phyloP scores from a whole-genome alignment of 2,888 invertebrate species.

The Chirona hameri region DNA sequence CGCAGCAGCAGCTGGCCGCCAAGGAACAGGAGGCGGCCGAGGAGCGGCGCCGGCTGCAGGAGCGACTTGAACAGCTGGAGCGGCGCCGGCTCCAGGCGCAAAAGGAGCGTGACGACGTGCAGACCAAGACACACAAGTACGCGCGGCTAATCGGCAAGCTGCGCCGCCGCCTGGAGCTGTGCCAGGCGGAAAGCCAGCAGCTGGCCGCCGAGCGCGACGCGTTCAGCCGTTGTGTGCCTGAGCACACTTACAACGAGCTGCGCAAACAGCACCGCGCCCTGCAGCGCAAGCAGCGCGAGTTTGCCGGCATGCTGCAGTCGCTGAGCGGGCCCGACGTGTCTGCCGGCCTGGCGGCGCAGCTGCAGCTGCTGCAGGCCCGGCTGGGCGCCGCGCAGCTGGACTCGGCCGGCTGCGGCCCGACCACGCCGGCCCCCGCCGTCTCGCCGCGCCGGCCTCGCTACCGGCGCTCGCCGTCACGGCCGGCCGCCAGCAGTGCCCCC shows the following conservation, averaged over 20 bases:
- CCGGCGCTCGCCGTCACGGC: background rate
- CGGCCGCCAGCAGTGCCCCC: background rate
- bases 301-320: background rate
- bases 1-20: background rate
- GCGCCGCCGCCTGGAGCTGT: slow-evolving; percentile 2
- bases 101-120: background rate
- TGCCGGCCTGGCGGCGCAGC: background rate
- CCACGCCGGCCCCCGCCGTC: background rate
- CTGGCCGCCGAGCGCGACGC: slow-evolving; percentile 11
- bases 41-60: background rate
- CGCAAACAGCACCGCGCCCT: background rate
- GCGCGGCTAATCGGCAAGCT: slow-evolving; percentile 7
- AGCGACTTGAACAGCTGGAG: background rate
- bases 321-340: background rate
- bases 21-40: background rate
- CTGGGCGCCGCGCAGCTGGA: background rate
- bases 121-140: background rate
- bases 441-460: slow-evolving; percentile 3
- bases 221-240: background rate
- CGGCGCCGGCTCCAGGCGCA: background rate
- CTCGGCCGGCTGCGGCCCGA: background rate
- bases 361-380: slow-evolving; percentile 26
- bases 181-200: slow-evolving; percentile 2
- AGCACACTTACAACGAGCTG: slow-evolving; percentile 25
- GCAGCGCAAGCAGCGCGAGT: slow-evolving; percentile 26